These are phyloP conservation scores for Tetragonula carbonaria DNA, from an alignment of 2,888 invertebrate species.

Conservation along the genomic window DNA sequence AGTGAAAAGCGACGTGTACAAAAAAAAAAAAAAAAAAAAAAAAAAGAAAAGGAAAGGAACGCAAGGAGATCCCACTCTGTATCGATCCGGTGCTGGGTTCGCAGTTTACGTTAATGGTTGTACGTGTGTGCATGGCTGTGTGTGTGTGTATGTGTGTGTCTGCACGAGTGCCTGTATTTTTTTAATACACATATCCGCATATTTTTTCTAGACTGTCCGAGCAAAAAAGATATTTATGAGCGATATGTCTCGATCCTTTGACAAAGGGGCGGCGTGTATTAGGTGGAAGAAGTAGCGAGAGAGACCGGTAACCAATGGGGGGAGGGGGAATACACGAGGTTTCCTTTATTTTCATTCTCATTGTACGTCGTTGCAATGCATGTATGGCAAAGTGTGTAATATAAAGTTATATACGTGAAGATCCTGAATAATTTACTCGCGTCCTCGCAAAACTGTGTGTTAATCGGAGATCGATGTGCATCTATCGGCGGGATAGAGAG, in stretches of 20 bases:
- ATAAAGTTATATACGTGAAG: constrained; percentile 72
- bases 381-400: constrained; percentile 59
- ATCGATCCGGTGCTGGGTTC: constrained; percentile 29
- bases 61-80: constrained; percentile 18
- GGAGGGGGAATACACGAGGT: constrained; percentile 1
- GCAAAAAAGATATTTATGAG: constrained; percentile 43
- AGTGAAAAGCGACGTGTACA: neutral
- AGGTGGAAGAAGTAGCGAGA: neutral
- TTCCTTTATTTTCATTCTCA: constrained; percentile 47
- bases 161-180: constrained; percentile 61
- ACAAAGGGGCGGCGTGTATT: neutral
- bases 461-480: neutral
- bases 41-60: neutral
- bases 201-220: constrained; percentile 57
- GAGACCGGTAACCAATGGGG: neutral
- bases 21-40: neutral
- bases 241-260: constrained; percentile 9
- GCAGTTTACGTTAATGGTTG: constrained; percentile 10
- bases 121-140: constrained; percentile 55
- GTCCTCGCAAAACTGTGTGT: constrained; percentile 31
- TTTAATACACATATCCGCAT: constrained; percentile 65
- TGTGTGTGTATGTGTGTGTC: constrained; percentile 17
- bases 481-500: neutral
- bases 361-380: constrained; percentile 44
- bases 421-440: constrained; percentile 76